Evolutionary conservation across 2,888 invertebrate species (phyloP).

Genomic region (Drosophila subsilvestris): DNA sequence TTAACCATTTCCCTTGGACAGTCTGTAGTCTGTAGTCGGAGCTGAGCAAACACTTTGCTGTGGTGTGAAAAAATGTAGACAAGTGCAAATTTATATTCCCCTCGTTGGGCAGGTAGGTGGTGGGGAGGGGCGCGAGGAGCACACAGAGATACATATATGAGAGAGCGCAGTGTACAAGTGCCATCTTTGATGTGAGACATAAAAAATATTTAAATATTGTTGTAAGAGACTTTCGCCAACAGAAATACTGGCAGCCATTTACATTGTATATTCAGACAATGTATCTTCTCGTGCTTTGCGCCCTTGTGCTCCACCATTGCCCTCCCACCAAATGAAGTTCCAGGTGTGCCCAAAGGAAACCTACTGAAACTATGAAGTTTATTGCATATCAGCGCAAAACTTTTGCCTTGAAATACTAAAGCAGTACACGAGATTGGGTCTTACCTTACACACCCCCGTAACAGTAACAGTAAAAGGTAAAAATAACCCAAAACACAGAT

Average conservation of each 20-base stretch:
- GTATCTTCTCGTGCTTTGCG: slow-evolving; percentile 17
- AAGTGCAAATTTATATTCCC: slow-evolving; percentile 54
- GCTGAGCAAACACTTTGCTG: slow-evolving; percentile 42
- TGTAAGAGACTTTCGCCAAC: slow-evolving; percentile 12
- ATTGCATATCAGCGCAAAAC: slow-evolving; percentile 19
- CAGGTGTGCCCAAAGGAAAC: slow-evolving; percentile 24
- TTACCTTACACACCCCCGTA: slow-evolving; percentile 4
- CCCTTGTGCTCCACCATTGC: background rate
- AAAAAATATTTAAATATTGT: slow-evolving; percentile 43
- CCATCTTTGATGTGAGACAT: slow-evolving; percentile 32
- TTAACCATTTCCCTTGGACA: slow-evolving; percentile 1
- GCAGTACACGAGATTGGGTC: slow-evolving; percentile 11
- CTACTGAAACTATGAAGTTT: slow-evolving; percentile 14
- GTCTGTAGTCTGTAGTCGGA: background rate
- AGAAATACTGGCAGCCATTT: slow-evolving; percentile 31
- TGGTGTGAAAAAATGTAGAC: slow-evolving; percentile 49
- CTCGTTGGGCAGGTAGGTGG: background rate
- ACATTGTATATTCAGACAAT: slow-evolving; percentile 46
- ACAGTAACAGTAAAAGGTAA: slow-evolving; percentile 2
- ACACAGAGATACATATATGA: slow-evolving; percentile 30
- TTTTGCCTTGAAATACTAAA: slow-evolving; percentile 14
- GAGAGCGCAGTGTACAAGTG: slow-evolving; percentile 22
- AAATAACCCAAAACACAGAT: slow-evolving; percentile 11
- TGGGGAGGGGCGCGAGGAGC: background rate
- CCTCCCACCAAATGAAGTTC: slow-evolving; percentile 12